A percentile compares a stretch with the other conserved stretches of the same genome.
Conservation (phyloP, 2,888 invertebrate genomes). For the Glaucopsyche alexis region DNA sequence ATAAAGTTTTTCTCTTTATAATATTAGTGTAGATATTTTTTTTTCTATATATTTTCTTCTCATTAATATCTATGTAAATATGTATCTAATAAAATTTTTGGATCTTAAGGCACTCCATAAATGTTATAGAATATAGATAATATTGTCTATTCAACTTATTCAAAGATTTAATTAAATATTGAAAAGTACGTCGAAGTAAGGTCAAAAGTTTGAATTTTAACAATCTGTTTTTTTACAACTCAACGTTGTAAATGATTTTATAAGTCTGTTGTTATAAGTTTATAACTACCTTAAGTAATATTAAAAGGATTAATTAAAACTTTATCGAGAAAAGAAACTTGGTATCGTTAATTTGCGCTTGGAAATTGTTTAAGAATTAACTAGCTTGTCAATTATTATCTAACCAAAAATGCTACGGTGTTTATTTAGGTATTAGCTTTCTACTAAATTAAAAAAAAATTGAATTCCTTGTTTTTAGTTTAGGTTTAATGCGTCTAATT, state of each 20-base stretch:
- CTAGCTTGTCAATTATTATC: background rate
- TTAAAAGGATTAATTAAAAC: slow-evolving; percentile 8
- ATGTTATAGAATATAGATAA: background rate
- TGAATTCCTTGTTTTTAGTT: background rate
- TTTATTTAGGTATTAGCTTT: background rate
- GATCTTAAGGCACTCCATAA: too few relatives aligned
- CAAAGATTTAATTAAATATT: background rate
- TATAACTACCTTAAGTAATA: background rate
- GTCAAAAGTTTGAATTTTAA: slow-evolving; percentile 13
- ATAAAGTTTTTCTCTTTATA: too few relatives aligned
- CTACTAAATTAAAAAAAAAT: background rate
- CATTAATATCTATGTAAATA: too few relatives aligned
- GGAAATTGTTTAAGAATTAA: background rate
- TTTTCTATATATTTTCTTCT: too few relatives aligned
- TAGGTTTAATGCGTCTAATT: too few relatives aligned
- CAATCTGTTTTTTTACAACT: background rate
- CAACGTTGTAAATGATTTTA: slow-evolving; percentile 1
- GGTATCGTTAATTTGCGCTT: slow-evolving; percentile 5
- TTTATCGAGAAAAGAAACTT: slow-evolving; percentile 14
- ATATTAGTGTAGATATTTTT: too few relatives aligned
- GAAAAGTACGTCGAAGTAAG: background rate
- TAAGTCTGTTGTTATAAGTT: slow-evolving; percentile 11
- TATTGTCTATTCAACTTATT: background rate
- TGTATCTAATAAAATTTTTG: too few relatives aligned
- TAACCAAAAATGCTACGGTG: background rate